Conservation (phyloP, 2,888 invertebrate genomes). For the Coenonympha glycerion region DNA sequence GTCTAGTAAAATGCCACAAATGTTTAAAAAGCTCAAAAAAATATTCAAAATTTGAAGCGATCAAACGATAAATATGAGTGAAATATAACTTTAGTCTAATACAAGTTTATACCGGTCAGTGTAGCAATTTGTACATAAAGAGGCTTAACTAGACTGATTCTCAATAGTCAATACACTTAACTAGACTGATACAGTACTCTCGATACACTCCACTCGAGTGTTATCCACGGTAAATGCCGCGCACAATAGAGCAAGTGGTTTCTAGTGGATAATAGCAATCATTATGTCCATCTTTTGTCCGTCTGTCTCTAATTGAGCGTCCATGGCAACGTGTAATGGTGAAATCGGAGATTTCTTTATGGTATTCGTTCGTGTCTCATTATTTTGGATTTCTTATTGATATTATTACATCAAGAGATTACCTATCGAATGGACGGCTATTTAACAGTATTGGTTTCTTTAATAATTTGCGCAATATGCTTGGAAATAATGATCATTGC, state of each 20-base stretch:
- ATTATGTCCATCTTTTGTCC: constrained; percentile 53
- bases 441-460: no score
- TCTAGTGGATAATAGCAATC: constrained; percentile 45
- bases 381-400: constrained; percentile 13
- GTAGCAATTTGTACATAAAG: constrained; percentile 9
- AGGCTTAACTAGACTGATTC: constrained; percentile 1
- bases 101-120: not conserved
- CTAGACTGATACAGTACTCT: constrained; percentile 4
- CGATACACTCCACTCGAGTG: constrained; percentile 22
- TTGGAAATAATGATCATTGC: no score
- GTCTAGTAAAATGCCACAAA: no score
- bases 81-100: not conserved
- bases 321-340: constrained; percentile 40
- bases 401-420: not conserved
- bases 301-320: constrained; percentile 43
- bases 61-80: not conserved
- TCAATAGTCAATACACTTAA: not conserved
- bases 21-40: no score
- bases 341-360: constrained; percentile 18
- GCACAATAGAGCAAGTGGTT: constrained; percentile 25
- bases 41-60: no score
- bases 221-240: constrained; percentile 20
- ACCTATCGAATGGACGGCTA: no score
- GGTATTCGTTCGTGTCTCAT: constrained; percentile 23
- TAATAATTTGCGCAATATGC: no score